Percentiles rank a stretch among this genome's conserved stretches.
Evolutionary conservation across 2,888 invertebrate genomes (phyloP).

Genomic region (Nematopogon swammerdamellus): DNA sequence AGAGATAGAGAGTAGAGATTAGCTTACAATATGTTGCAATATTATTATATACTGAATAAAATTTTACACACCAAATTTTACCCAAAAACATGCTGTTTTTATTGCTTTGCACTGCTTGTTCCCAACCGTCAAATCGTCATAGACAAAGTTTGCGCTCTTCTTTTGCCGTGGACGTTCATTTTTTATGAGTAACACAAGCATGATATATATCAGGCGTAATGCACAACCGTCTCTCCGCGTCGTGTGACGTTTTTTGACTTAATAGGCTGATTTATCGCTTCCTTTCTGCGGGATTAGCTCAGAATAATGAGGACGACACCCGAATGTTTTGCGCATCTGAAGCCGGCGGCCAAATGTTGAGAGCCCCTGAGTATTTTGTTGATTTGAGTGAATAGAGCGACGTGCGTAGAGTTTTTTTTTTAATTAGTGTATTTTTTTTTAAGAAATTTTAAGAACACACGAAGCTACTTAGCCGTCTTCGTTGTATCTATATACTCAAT

Average conservation of each 20-base stretch:
- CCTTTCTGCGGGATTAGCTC: conserved; percentile 13
- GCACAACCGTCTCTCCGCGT: not conserved
- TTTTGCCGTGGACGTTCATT: not conserved
- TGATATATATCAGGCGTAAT: not conserved
- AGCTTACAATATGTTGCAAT: too few relatives aligned
- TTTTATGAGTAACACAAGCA: not conserved
- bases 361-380: not conserved
- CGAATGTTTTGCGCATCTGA: not conserved
- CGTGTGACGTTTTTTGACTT: conserved; percentile 5
- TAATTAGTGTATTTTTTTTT: too few relatives aligned
- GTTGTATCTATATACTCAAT: too few relatives aligned
- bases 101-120: not conserved
- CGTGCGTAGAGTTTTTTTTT: too few relatives aligned
- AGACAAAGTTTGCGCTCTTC: not conserved
- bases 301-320: conserved; percentile 10
- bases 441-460: too few relatives aligned
- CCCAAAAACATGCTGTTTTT: not conserved
- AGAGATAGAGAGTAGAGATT: too few relatives aligned
- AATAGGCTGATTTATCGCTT: conserved; percentile 18
- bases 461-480: too few relatives aligned
- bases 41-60: too few relatives aligned
- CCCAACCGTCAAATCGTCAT: not conserved
- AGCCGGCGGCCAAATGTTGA: not conserved
- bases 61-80: too few relatives aligned
- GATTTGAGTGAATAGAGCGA: too few relatives aligned